These are phyloP conservation scores for Pomacea canaliculata DNA, from an alignment of 2,888 invertebrate genomes.

Conservation along the genomic window DNA sequence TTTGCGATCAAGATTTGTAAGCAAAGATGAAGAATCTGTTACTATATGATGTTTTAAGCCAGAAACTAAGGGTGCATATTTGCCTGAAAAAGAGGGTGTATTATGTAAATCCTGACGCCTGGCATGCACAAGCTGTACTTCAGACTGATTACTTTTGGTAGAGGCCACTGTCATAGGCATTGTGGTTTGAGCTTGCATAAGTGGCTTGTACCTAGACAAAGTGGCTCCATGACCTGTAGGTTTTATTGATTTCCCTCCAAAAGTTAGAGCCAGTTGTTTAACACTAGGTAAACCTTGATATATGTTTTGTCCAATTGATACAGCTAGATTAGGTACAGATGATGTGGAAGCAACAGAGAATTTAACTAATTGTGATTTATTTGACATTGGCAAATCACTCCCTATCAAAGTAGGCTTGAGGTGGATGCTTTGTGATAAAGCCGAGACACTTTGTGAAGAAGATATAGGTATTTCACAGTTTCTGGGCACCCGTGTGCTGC, in stretches of 20 bases:
- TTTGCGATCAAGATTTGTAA: slow-evolving; percentile 17
- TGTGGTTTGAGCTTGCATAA: background rate
- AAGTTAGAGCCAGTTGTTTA: slow-evolving; percentile 33
- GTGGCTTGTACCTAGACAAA: background rate
- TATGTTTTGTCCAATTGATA: background rate
- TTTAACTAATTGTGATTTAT: background rate
- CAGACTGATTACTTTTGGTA: slow-evolving; percentile 3
- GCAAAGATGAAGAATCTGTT: background rate
- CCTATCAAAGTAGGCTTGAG: slow-evolving; percentile 7
- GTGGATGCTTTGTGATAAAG: slow-evolving; percentile 1
- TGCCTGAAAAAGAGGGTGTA: slow-evolving; percentile 8
- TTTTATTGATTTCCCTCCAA: slow-evolving; percentile 26
- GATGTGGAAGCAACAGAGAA: background rate
- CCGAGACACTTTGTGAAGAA: no score
- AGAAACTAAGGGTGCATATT: background rate
- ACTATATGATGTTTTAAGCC: background rate
- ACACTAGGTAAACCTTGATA: slow-evolving; percentile 35
- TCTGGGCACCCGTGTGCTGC: no score
- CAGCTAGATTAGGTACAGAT: background rate
- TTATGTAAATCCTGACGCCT: slow-evolving; percentile 4
- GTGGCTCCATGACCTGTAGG: background rate
- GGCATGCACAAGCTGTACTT: slow-evolving; percentile 15
- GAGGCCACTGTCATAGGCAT: background rate
- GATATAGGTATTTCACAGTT: no score
- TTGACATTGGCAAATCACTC: no score